Conservation (phyloP, 2,797 vertebrate genomes). For the Adrianichthys oophorus region DNA sequence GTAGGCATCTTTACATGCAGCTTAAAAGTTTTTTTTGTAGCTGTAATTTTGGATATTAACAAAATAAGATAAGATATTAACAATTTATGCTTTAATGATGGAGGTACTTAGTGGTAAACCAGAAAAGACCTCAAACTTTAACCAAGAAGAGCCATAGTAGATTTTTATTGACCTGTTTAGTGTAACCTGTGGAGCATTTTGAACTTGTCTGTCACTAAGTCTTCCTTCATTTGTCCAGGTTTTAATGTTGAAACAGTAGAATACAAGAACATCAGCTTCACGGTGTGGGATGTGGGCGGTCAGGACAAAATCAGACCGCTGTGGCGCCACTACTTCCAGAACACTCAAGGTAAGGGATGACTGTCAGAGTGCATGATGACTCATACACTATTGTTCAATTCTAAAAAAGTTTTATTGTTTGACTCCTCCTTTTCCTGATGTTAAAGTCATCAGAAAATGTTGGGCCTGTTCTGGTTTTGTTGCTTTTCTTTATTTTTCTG, state of each 20-base stretch:
- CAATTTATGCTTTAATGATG: too few species aligned
- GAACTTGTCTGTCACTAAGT: conserved; percentile 14
- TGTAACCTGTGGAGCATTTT: too few species aligned
- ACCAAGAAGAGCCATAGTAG: too few species aligned
- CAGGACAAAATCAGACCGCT: conserved; percentile 89
- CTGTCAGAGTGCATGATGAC: conserved; percentile 36
- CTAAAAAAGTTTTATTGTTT: conserved; percentile 23
- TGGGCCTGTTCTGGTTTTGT: too few species aligned
- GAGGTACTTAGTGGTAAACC: too few species aligned
- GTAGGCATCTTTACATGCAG: too few species aligned
- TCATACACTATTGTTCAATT: conserved; percentile 44
- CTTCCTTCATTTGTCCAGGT: conserved; percentile 63
- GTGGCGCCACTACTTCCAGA: conserved; percentile 91
- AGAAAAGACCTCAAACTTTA: too few species aligned
- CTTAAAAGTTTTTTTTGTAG: too few species aligned
- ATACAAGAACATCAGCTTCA: conserved; percentile 92
- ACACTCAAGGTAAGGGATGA: conserved; percentile 84
- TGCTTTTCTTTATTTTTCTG: too few species aligned
- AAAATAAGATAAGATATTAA: too few species aligned
- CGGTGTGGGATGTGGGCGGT: conserved; percentile 88
- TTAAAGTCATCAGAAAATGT: conserved; percentile 10
- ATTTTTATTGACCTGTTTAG: too few species aligned
- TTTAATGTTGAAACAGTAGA: conserved; percentile 92
- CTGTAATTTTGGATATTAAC: too few species aligned
- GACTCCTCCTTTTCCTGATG: conserved; percentile 34